Evolutionary conservation across 2,888 invertebrate genomes (phyloP).

Genomic region (Sepiola atlantica): DNA sequence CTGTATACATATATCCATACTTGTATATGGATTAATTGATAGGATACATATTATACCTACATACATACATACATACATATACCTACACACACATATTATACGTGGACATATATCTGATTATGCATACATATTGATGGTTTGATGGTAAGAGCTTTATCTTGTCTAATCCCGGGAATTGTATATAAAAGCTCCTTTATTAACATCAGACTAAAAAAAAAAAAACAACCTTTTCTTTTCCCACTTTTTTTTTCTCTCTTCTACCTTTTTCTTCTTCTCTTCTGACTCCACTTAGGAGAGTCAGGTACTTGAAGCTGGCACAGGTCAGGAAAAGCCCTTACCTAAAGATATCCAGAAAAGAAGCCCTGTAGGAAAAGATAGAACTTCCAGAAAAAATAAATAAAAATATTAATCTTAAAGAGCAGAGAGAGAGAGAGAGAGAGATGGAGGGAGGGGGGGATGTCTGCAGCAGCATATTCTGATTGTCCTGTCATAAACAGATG

Average conservation of each 20-base stretch:
- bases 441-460: neutral
- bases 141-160: neutral
- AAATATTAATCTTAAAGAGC: neutral
- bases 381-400: neutral
- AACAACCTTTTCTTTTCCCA: too few relatives aligned
- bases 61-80: too few relatives aligned
- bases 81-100: too few relatives aligned
- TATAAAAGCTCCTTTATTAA: neutral
- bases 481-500: conserved; percentile 37
- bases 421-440: neutral
- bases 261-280: neutral
- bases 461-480: neutral
- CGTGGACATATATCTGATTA: too few relatives aligned
- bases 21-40: too few relatives aligned
- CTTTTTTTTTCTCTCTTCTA: neutral
- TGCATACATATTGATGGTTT: too few relatives aligned
- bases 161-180: neutral
- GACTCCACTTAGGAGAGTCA: neutral
- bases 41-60: too few relatives aligned
- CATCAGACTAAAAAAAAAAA: neutral
- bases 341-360: conserved; percentile 1
- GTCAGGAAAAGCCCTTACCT: conserved; percentile 23
- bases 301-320: neutral
- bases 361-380: neutral
- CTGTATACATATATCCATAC: too few relatives aligned